Evolutionary conservation across 23 tunicate genomes (phyloP), one percentile per base, ranked within the genome.

Genomic region (Phallusia fumigata): DNA sequence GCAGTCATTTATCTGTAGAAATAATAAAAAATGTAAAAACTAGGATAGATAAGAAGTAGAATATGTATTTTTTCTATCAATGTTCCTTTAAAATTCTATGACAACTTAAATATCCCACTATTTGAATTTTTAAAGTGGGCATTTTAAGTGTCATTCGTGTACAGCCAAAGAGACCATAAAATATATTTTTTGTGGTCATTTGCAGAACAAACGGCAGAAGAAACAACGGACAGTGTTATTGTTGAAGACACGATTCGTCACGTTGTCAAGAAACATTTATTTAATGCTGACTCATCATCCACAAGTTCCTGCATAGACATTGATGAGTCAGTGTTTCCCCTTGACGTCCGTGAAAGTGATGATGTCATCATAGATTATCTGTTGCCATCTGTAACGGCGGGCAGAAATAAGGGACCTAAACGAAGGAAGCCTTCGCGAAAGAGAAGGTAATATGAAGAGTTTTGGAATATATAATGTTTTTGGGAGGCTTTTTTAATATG

Each of bases 281-380:
- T 91, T 53, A 85, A 81, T 72, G 74, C 84, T 33, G 95, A 85
- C 33, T 85, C 95, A 77, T 85, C 86, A 2, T 85, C 88, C 0
- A 64, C 76, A 58, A 74, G 77, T 74, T 74, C 77, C 12, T 74
- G 77, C 65, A 85, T 74, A 26, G 88, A 85, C 16, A 82, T 50
- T 26, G 80, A 78, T 0, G 86, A 83, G 18, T 34, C 58, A n/a
- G 19, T 74, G 8, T 35, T 33, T 3, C 77, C 40, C 45, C 40
- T 33, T 74, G 45, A 74, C 31, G 34, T 18, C 26, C 22, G 64
- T 77, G 81, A 30, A 19, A 19, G 35, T 33, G 45, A 33, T 10
- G 16, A 74, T 19, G 35, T 15, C 40, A 74, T 74, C n/a, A 74
- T 74, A 34, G 45, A 33, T 31, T 15, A 35, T 15, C 76, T 89